A percentile compares a stretch with the other conserved stretches of the same genome.
These are phyloP conservation scores for Brachirus orientalis DNA, from an alignment of 2,113 vertebrate species.

Conservation along the genomic window DNA sequence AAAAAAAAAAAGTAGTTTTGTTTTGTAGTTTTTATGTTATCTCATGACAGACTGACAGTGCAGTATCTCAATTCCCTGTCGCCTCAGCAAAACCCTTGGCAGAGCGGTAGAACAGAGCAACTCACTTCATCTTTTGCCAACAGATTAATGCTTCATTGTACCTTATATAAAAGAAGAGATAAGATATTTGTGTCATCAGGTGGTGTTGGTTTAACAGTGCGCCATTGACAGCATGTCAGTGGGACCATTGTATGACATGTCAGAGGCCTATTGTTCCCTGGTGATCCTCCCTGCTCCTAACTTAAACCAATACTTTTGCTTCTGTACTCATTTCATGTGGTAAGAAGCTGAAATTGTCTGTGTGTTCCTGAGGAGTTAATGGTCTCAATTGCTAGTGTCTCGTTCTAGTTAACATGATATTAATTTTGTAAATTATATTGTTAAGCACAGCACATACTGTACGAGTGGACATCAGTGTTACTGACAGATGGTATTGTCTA, in stretches of 20 bases:
- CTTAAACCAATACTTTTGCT: constrained; percentile 25
- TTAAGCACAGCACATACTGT: too few species aligned
- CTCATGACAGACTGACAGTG: constrained; percentile 60
- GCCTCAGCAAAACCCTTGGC: constrained; percentile 58
- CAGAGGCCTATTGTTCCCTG: constrained; percentile 31
- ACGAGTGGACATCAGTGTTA: too few species aligned
- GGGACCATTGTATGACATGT: constrained; percentile 8
- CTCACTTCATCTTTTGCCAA: constrained; percentile 51
- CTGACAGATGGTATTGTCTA: too few species aligned
- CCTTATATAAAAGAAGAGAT: constrained; percentile 50
- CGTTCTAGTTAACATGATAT: too few species aligned
- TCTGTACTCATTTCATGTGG: constrained; percentile 35
- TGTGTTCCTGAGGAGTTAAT: neutral
- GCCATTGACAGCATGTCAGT: constrained; percentile 53
- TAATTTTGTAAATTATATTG: too few species aligned
- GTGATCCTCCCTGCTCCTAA: neutral
- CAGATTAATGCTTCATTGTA: constrained; percentile 69
- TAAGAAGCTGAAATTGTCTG: constrained; percentile 37
- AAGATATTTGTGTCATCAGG: constrained; percentile 50
- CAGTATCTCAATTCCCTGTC: constrained; percentile 61
- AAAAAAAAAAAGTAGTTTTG: too few species aligned
- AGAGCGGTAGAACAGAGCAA: constrained; percentile 48
- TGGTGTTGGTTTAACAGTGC: constrained; percentile 44
- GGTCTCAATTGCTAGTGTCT: too few species aligned
- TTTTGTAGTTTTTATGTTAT: constrained; percentile 60